A percentile compares a stretch with the other conserved stretches of the same genome.
Evolutionary conservation across 2,113 vertebrate species (phyloP).

Genomic region (Nesogale talazaci): DNA sequence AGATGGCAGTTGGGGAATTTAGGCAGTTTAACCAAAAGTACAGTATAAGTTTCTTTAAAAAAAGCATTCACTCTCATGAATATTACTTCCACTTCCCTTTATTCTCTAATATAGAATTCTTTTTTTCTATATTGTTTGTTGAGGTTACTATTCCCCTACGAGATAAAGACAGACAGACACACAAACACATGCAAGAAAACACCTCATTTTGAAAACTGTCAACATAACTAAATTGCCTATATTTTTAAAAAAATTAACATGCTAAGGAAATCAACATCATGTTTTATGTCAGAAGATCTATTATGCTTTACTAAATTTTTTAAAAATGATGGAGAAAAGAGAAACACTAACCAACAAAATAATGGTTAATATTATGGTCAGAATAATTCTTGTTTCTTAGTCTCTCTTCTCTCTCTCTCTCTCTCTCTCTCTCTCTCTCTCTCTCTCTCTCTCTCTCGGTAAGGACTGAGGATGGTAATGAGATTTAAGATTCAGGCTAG

Average conservation of each 20-base stretch:
- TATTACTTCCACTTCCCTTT: background rate
- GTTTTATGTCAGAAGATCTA: background rate
- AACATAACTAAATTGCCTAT: background rate
- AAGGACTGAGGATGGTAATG: background rate
- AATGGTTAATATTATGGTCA: background rate
- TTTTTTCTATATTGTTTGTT: background rate
- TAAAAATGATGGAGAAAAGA: background rate
- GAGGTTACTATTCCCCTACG: background rate
- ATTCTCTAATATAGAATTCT: background rate
- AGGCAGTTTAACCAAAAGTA: constrained; percentile 1
- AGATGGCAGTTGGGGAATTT: no score
- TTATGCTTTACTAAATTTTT: background rate
- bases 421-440: background rate
- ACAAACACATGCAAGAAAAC: background rate
- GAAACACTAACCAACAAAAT: background rate
- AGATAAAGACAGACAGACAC: background rate
- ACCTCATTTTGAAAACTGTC: background rate
- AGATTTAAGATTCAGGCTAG: background rate
- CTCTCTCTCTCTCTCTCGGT: background rate
- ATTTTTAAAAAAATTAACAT: background rate
- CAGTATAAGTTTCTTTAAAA: constrained; percentile 48
- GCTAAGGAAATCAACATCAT: background rate
- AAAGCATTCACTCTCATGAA: constrained; percentile 15
- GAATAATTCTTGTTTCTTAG: background rate
- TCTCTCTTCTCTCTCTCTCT: background rate